A percentile compares a stretch with the other conserved stretches of the same genome.
Conservation (phyloP, 2,888 invertebrate species). For the Allophyes oxyacanthae region DNA sequence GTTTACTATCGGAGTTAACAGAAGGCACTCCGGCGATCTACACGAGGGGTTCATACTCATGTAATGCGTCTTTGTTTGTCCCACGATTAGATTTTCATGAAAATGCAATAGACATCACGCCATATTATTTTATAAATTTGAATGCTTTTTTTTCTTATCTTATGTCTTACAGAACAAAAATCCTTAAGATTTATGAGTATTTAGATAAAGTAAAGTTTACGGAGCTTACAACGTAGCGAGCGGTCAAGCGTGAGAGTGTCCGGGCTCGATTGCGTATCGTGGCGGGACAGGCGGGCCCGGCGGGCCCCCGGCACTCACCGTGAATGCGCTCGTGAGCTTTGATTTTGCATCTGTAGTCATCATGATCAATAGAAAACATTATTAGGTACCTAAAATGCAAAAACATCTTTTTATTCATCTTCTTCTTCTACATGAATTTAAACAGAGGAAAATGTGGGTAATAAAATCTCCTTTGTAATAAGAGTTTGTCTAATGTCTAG, state of each 20-base stretch:
- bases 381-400: slow-evolving; percentile 7
- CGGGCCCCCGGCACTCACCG: slow-evolving; percentile 7
- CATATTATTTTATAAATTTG: no score
- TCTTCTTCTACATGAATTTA: no score
- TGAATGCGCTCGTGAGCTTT: not conserved
- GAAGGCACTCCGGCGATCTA: no score
- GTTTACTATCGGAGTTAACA: no score
- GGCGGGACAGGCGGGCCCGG: slow-evolving; percentile 29
- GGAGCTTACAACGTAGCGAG: slow-evolving; percentile 20
- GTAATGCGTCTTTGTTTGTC: no score
- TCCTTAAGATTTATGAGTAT: slow-evolving; percentile 20
- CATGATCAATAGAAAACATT: slow-evolving; percentile 10
- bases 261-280: slow-evolving; percentile 53
- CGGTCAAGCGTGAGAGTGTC: slow-evolving; percentile 51
- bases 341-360: slow-evolving; percentile 4
- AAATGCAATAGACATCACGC: no score
- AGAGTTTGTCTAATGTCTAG: no score
- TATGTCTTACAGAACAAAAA: not conserved
- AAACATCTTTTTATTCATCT: not conserved
- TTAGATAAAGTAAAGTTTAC: slow-evolving; percentile 44
- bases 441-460: no score
- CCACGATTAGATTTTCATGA: no score
- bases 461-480: no score
- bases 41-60: no score
- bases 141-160: not conserved